Percentiles rank a stretch among this genome's conserved stretches.
Conservation (phyloP, 2,888 invertebrate species). For the Graphium colonna region DNA sequence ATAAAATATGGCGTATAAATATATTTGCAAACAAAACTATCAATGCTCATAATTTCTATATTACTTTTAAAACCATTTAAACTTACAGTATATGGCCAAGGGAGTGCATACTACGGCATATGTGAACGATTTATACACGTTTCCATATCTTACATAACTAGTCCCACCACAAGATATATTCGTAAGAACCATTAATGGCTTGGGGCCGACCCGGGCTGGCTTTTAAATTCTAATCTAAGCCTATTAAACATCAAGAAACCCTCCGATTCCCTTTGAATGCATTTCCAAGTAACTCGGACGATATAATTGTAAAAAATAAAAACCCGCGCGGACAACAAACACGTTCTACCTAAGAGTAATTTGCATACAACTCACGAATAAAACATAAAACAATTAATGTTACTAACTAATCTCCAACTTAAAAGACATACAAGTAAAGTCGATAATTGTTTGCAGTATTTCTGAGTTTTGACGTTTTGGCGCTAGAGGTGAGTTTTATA, state of each 20-base stretch:
- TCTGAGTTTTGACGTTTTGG: constrained; percentile 38
- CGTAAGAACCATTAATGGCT: constrained; percentile 64
- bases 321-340: constrained; percentile 72
- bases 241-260: constrained; percentile 74
- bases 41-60: too few relatives aligned
- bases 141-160: constrained; percentile 7
- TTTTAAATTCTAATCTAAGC: constrained; percentile 78
- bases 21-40: too few relatives aligned
- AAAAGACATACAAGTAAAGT: constrained; percentile 17
- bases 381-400: constrained; percentile 23
- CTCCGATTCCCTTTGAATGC: constrained; percentile 73
- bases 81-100: too few relatives aligned
- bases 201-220: constrained; percentile 55
- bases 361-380: constrained; percentile 53
- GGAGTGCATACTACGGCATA: too few relatives aligned
- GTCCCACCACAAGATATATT: constrained; percentile 29
- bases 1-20: too few relatives aligned
- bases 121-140: constrained; percentile 7
- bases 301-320: constrained; percentile 79
- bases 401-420: constrained; percentile 25
- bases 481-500: constrained; percentile 51
- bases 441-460: constrained; percentile 27
- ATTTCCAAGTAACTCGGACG: constrained; percentile 75
- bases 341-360: constrained; percentile 78
- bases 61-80: too few relatives aligned